Conservation (phyloP, 2,888 invertebrate species). For the Tenthredo amoena region DNA sequence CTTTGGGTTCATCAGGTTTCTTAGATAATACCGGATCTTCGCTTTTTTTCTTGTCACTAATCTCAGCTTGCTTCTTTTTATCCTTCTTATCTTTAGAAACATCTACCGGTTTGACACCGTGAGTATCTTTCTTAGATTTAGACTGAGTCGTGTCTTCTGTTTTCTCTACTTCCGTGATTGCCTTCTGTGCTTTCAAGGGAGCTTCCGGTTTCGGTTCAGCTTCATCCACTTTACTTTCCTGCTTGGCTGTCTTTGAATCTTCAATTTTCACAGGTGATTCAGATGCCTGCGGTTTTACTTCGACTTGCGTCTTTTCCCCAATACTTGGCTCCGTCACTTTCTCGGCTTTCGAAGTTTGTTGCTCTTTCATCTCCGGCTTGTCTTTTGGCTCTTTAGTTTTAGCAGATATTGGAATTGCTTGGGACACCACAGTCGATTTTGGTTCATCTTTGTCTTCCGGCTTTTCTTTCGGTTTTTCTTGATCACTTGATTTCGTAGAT, state of each 20-base stretch:
- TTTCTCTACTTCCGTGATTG: not conserved
- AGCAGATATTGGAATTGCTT: not conserved
- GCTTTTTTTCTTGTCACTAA: conserved; percentile 14
- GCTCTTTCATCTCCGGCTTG: not conserved
- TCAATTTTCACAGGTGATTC: conserved; percentile 15
- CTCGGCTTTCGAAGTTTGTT: not conserved
- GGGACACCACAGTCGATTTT: not conserved
- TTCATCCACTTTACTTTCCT: conserved; percentile 31
- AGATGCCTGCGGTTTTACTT: not conserved
- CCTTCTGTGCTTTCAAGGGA: not conserved
- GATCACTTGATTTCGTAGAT: conserved; percentile 24
- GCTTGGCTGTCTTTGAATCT: not conserved
- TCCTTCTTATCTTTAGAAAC: conserved; percentile 33
- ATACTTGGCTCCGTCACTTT: not conserved
- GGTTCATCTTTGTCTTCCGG: conserved; percentile 7
- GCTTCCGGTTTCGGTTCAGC: conserved; percentile 13
- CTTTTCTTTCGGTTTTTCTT: conserved; percentile 34
- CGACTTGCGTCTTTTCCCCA: not conserved
- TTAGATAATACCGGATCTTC: not conserved
- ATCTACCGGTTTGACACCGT: conserved; percentile 26
- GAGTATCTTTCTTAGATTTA: conserved; percentile 23
- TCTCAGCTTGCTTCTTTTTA: conserved; percentile 11
- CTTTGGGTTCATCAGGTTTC: conserved; percentile 14
- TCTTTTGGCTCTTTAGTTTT: conserved; percentile 6
- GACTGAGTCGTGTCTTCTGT: conserved; percentile 13